Evolutionary conservation across 1,140 invertebrate species (phyloP).

Genomic region (Acyrthosiphon pisum): DNA sequence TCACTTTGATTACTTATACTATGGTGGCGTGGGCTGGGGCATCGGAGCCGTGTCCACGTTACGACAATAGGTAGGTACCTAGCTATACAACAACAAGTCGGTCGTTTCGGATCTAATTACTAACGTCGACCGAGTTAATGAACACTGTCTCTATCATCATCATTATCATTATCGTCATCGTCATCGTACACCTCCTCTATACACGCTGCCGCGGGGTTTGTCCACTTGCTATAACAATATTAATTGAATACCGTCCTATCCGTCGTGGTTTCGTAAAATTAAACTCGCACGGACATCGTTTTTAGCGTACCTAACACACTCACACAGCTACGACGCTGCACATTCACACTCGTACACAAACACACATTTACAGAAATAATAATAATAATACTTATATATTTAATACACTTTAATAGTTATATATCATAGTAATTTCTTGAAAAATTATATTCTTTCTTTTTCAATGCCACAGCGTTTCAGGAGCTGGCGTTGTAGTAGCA

Average conservation of each 20-base stretch:
- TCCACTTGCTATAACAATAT: background rate
- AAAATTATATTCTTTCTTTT: background rate
- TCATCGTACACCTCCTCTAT: background rate
- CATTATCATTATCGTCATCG: background rate
- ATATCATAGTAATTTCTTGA: background rate
- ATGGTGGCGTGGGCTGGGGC: background rate
- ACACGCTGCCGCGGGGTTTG: background rate
- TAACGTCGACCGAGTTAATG: background rate
- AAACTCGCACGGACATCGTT: background rate
- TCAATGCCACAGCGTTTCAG: background rate
- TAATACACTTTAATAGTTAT: background rate
- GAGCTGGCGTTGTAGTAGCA: background rate
- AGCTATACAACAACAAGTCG: slow-evolving; percentile 7
- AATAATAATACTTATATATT: background rate
- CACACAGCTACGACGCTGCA: background rate
- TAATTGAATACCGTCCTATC: background rate
- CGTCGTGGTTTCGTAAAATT: background rate
- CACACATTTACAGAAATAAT: background rate
- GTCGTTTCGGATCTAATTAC: slow-evolving; percentile 15
- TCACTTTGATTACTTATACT: slow-evolving; percentile 39
- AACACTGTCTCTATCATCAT: background rate
- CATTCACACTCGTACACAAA: background rate
- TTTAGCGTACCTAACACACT: background rate
- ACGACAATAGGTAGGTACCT: slow-evolving; percentile 10
- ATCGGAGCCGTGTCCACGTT: background rate